Conservation (phyloP, 2,113 vertebrate species). For the Oreochromis tanganicae region DNA sequence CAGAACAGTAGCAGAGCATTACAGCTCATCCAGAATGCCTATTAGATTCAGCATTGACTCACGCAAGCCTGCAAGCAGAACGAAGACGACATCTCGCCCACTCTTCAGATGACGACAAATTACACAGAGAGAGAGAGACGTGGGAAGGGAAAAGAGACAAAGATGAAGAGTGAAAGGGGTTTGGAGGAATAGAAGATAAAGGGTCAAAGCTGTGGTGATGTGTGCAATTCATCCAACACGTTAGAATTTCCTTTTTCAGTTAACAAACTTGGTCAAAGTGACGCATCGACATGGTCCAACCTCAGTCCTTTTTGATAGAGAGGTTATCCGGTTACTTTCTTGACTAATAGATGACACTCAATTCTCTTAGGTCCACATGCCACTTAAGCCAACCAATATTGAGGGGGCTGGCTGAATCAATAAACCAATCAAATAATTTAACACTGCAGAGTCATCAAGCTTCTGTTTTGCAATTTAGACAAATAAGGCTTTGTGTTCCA, state of each 20-base stretch:
- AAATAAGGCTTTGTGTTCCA: constrained; percentile 21
- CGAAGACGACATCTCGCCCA: constrained; percentile 38
- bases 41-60: constrained; percentile 29
- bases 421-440: constrained; percentile 52
- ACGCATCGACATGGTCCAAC: not conserved
- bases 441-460: constrained; percentile 41
- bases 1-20: constrained; percentile 4
- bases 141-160: not conserved
- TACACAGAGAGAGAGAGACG: not conserved
- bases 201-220: not conserved
- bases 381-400: constrained; percentile 26
- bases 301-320: not conserved
- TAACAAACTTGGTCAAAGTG: not conserved
- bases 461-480: constrained; percentile 3
- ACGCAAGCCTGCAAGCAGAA: constrained; percentile 11
- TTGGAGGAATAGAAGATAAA: not conserved
- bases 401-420: constrained; percentile 30
- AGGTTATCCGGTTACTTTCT: not conserved
- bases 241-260: not conserved
- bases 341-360: constrained; percentile 1
- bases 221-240: not conserved
- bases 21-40: constrained; percentile 7
- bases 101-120: constrained; percentile 46
- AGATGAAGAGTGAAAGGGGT: not conserved
- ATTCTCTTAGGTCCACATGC: constrained; percentile 19